A percentile compares a stretch with the other conserved stretches of the same genome.
Conservation (phyloP, 2,113 vertebrate species). For the Halcyon malimbica region DNA sequence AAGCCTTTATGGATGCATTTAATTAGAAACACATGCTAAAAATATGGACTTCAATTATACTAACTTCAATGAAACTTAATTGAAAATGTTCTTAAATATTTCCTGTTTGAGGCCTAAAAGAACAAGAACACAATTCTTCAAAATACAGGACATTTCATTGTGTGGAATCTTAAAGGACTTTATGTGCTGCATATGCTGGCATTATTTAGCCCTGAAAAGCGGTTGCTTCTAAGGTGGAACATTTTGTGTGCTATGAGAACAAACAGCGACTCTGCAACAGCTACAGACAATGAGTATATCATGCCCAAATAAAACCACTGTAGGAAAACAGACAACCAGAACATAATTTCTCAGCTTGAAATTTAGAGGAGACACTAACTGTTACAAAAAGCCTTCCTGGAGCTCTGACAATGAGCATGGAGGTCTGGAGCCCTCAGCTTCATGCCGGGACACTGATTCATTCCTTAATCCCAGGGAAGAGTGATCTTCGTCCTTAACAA, state of each 20-base stretch:
- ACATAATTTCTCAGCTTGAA: conserved; percentile 38
- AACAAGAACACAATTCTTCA: conserved; percentile 35
- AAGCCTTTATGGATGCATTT: conserved; percentile 7
- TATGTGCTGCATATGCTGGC: background rate
- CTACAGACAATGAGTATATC: conserved; percentile 33
- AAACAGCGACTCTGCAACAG: background rate
- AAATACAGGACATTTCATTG: conserved; percentile 4
- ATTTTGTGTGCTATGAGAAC: conserved; percentile 16
- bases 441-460: background rate
- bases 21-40: conserved; percentile 39
- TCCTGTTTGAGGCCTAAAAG: conserved; percentile 42
- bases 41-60: conserved; percentile 20
- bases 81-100: conserved; percentile 52
- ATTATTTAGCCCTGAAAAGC: background rate
- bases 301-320: conserved; percentile 24
- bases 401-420: background rate
- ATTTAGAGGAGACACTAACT: background rate
- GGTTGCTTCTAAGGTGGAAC: conserved; percentile 44
- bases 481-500: background rate
- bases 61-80: conserved; percentile 38
- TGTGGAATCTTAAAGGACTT: conserved; percentile 27
- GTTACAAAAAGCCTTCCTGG: conserved; percentile 8
- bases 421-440: conserved; percentile 16
- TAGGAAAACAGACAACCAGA: conserved; percentile 35
- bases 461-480: background rate